Base-by-base conservation (phyloP, 2,888 invertebrate genomes). In the Thysanoteuthis rhombus region DNA sequence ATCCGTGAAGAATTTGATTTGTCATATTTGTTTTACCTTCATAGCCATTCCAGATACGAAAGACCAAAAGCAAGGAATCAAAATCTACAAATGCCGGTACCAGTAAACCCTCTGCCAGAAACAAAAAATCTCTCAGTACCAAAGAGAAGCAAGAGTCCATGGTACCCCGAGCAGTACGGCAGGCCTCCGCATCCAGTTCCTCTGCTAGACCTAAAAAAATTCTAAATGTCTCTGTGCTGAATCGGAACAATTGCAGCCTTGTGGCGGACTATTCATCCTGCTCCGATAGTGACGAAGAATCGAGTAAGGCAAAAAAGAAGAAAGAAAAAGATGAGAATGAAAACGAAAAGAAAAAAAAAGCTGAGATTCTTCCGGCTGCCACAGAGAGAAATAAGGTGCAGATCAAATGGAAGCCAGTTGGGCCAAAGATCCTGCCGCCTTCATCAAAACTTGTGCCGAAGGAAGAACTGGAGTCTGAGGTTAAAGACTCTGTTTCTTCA, bases 191-290 rank as follows among this genome's bases (percentile, higher is more conserved):
- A 32, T 6, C 32, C 0, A 32, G 91, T 42, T 6, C 91, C 32
- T 32, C 91, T 91, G 40, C 28, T 36, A 25, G n/a, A n/a, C 92
- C 10, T 5, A 92, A 92, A 45, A 42, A 42, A 42, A 92, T 92
- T 42, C 92, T 92, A 45, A 92, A 92, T 42, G 92, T 92, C n/a
- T n/a, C 92, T 42, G 92, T 92, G 12, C n/a, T 92, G n/a, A 92
- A 92, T 92, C 39, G 45, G 10, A 92, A 92, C n/a, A 92, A 92
- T 16, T 92, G 92, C 10, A n/a, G n/a, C 19, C 45, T 92, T n/a
- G 92, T 92, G 10, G 92, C 92, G 8, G 92, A 92, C n/a, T 92
- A 92, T 92, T 40, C 32, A n/a, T 91, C 92, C 12, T n/a, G n/a
- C 28, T 92, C 92, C 16, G 92, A 92, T 25, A n/a, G 39, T n/a